These are phyloP conservation scores for Tiliqua scincoides DNA, from an alignment of 2,113 vertebrate species.

Conservation along the genomic window DNA sequence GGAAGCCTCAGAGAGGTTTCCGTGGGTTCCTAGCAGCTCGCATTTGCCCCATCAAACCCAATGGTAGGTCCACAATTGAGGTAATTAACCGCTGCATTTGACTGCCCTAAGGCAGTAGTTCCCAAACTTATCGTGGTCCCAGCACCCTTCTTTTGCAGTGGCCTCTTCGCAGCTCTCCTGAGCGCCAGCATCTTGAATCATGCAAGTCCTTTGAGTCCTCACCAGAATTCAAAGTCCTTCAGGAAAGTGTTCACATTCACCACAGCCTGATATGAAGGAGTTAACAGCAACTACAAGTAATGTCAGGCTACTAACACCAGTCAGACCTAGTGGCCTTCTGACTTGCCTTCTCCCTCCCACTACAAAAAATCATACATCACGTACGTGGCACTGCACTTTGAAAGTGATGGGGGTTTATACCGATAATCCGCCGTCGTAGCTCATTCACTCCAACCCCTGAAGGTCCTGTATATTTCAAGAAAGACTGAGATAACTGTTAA, in stretches of 20 bases:
- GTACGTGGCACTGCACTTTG: slow-evolving; percentile 89
- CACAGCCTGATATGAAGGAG: not conserved
- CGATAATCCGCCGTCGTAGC: slow-evolving; percentile 86
- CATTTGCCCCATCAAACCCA: too few relatives aligned
- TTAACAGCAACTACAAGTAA: not conserved
- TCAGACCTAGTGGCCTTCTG: not conserved
- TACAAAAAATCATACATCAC: slow-evolving; percentile 58
- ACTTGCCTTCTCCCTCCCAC: not conserved
- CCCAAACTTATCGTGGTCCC: too few relatives aligned
- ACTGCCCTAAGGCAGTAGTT: too few relatives aligned
- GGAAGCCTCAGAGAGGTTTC: too few relatives aligned
- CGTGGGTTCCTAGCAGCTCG: too few relatives aligned
- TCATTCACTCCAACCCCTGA: slow-evolving; percentile 94
- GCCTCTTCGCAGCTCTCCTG: too few relatives aligned
- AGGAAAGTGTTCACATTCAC: not conserved
- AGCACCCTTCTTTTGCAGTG: too few relatives aligned
- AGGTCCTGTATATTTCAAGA: slow-evolving; percentile 78
- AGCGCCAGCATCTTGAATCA: too few relatives aligned
- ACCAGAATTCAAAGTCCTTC: not conserved
- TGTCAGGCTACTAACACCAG: not conserved
- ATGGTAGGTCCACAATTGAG: too few relatives aligned
- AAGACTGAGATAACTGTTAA: not conserved
- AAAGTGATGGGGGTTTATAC: slow-evolving; percentile 83
- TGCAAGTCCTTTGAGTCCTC: not conserved
- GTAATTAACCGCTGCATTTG: too few relatives aligned